These are phyloP conservation scores for Cryptoprocta ferox DNA, from an alignment of 2,797 vertebrate species.

Conservation along the genomic window DNA sequence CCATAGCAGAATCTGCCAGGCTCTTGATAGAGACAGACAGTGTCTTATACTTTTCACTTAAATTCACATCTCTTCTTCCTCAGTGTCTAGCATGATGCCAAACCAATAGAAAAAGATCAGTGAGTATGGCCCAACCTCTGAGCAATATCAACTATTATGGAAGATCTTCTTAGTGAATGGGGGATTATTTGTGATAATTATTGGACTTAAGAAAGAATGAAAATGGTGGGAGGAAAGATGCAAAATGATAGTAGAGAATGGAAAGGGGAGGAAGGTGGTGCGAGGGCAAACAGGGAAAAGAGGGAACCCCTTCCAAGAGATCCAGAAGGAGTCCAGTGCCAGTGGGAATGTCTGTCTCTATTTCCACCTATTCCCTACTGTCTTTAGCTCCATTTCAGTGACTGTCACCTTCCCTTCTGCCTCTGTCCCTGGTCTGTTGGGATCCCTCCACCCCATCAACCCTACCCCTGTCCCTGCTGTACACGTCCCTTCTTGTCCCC, in stretches of 20 bases:
- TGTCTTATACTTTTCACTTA: not conserved
- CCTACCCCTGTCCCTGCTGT: slow-evolving; percentile 59
- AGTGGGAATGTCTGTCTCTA: not conserved
- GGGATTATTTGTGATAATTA: not conserved
- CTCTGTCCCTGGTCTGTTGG: not conserved
- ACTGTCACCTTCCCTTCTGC: not conserved
- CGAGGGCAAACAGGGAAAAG: slow-evolving; percentile 77
- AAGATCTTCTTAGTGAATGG: not conserved
- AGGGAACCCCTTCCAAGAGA: slow-evolving; percentile 56
- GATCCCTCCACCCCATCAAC: not conserved
- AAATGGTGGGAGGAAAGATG: slow-evolving; percentile 35
- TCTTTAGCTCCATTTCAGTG: not conserved
- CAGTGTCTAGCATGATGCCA: not conserved
- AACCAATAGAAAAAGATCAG: not conserved
- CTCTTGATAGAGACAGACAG: not conserved
- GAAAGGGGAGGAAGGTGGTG: slow-evolving; percentile 57
- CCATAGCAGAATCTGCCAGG: not conserved
- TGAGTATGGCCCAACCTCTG: not conserved
- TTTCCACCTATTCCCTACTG: not conserved
- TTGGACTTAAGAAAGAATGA: not conserved
- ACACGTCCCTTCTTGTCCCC: slow-evolving; percentile 55
- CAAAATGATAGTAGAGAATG: slow-evolving; percentile 78
- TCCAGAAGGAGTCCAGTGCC: slow-evolving; percentile 37
- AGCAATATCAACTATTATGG: not conserved
- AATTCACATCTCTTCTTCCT: not conserved